phyloP scores from a whole-genome alignment of 1,140 invertebrate genomes.

The Bombus turneri region DNA sequence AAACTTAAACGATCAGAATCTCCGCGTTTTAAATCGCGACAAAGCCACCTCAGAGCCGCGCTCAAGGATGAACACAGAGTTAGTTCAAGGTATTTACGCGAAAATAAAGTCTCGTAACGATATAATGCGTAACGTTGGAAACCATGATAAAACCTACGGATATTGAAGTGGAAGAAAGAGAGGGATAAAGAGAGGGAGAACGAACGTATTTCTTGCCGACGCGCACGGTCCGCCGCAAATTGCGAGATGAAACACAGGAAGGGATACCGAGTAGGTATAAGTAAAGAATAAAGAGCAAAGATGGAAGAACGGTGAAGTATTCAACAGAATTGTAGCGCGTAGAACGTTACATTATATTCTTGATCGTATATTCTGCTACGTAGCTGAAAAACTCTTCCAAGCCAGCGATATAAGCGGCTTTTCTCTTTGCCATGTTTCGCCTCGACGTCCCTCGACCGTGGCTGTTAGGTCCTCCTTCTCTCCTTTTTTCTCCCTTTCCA shows the following conservation, averaged over 20 bases:
- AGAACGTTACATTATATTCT: slow-evolving; percentile 52
- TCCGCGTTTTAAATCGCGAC: slow-evolving; percentile 9
- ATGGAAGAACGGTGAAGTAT: slow-evolving; percentile 49
- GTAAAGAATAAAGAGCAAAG: slow-evolving; percentile 54
- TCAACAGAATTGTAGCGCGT: slow-evolving; percentile 51
- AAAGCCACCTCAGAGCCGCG: not conserved
- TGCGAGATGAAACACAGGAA: slow-evolving; percentile 21
- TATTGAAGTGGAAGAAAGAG: not conserved
- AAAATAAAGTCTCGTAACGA: slow-evolving; percentile 43
- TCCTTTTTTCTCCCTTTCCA: not conserved
- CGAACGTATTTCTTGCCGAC: slow-evolving; percentile 15
- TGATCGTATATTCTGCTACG: slow-evolving; percentile 51
- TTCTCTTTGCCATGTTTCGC: slow-evolving; percentile 51
- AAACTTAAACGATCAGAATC: slow-evolving; percentile 9
- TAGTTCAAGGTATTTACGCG: slow-evolving; percentile 35
- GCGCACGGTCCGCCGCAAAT: slow-evolving; percentile 28
- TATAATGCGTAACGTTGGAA: slow-evolving; percentile 43
- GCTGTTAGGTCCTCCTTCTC: slow-evolving; percentile 7
- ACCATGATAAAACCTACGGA: slow-evolving; percentile 32
- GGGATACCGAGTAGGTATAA: slow-evolving; percentile 23
- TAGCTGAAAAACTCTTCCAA: slow-evolving; percentile 47
- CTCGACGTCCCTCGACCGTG: slow-evolving; percentile 32
- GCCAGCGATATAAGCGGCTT: slow-evolving; percentile 52
- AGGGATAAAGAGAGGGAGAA: not conserved
- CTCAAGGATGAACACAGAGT: slow-evolving; percentile 7